Percentiles rank a stretch among this genome's conserved stretches.
Conservation (phyloP, 2,113 vertebrate genomes). For the Ophthalmolycus amberensis region DNA sequence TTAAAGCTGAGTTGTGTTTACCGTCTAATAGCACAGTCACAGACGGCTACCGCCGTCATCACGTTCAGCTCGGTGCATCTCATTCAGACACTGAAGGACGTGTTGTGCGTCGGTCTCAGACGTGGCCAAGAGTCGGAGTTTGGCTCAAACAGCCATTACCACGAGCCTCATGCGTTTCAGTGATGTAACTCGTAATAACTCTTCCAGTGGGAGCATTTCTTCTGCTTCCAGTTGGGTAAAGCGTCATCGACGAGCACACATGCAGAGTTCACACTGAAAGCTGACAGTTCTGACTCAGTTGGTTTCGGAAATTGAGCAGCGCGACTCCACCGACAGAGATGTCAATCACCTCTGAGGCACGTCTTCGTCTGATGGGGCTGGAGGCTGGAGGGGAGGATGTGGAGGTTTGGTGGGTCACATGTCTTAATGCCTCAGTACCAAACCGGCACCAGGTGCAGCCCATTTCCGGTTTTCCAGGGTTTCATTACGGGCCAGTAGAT, state of each 20-base stretch:
- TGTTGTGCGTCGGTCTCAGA: too few species aligned
- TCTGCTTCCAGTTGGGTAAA: neutral
- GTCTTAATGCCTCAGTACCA: neutral
- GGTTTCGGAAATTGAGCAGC: neutral
- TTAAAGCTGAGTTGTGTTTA: neutral
- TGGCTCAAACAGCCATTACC: too few species aligned
- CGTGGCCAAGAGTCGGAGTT: too few species aligned
- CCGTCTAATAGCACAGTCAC: neutral
- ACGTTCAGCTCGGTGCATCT: neutral
- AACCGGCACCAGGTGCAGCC: conserved; percentile 39
- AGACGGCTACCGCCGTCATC: neutral
- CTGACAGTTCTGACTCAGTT: neutral
- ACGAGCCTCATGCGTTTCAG: neutral
- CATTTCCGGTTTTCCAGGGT: conserved; percentile 56
- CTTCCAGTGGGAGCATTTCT: neutral
- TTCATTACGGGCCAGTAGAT: conserved; percentile 35
- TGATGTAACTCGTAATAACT: neutral
- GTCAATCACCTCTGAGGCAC: conserved; percentile 1
- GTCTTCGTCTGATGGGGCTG: too few species aligned
- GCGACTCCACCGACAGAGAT: conserved; percentile 14
- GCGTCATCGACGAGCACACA: neutral
- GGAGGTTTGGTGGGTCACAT: neutral
- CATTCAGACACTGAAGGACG: too few species aligned
- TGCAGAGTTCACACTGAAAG: neutral
- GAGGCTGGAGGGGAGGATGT: neutral